A percentile compares a stretch with the other conserved stretches of the same genome.
Evolutionary conservation across 2,888 invertebrate species (phyloP).

Genomic region (Carabus problematicus): DNA sequence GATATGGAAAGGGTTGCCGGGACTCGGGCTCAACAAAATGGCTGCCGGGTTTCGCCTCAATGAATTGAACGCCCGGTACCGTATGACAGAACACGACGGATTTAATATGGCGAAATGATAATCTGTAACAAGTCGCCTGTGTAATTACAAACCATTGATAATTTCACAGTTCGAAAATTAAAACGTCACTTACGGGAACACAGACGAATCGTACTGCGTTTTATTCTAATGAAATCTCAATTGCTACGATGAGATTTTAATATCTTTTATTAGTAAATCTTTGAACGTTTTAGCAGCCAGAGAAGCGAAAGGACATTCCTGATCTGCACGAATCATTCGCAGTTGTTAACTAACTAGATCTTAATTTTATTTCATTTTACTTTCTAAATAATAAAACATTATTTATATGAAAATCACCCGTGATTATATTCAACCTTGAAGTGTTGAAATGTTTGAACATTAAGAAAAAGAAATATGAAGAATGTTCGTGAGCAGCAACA

Average conservation of each 20-base stretch:
- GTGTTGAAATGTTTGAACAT: background rate
- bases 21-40: constrained; percentile 56
- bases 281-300: too few relatives aligned
- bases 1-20: constrained; percentile 56
- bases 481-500: background rate
- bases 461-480: background rate
- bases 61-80: constrained; percentile 31
- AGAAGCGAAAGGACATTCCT: too few relatives aligned
- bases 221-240: constrained; percentile 29
- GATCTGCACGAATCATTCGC: too few relatives aligned
- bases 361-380: too few relatives aligned
- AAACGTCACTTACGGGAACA: constrained; percentile 39
- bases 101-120: constrained; percentile 51
- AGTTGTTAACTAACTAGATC: too few relatives aligned
- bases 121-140: constrained; percentile 41
- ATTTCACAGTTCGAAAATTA: constrained; percentile 45
- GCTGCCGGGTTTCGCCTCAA: constrained; percentile 49
- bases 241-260: constrained; percentile 19
- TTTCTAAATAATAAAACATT: too few relatives aligned
- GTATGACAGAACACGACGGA: constrained; percentile 14
- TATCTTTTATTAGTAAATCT: constrained; percentile 30
- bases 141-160: constrained; percentile 45
- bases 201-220: constrained; percentile 29
- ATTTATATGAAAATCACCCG: too few relatives aligned
- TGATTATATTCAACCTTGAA: too few relatives aligned